Conservation (phyloP, 2,113 vertebrate genomes). For the Bettongia penicillata region DNA sequence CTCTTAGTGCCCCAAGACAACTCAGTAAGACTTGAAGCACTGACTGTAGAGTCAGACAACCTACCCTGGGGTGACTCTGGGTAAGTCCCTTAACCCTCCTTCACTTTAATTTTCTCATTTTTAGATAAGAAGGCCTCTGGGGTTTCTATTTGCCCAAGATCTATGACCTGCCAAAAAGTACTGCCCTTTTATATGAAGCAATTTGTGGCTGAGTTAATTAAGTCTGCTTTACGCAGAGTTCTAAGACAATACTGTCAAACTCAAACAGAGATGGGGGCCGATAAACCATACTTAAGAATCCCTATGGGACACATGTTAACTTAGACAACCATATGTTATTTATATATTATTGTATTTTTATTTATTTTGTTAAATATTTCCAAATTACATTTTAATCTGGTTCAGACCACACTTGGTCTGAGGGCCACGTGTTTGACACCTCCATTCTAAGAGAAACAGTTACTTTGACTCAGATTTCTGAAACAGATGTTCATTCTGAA, state of each 20-base stretch:
- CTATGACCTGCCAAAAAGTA: background rate
- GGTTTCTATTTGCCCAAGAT: background rate
- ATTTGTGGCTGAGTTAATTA: background rate
- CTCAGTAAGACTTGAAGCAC: background rate
- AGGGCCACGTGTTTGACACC: background rate
- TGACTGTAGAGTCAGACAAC: background rate
- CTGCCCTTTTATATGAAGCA: background rate
- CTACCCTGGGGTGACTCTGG: background rate
- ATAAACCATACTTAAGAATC: background rate
- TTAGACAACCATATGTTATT: background rate
- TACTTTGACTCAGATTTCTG: background rate
- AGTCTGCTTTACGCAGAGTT: background rate
- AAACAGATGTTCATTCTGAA: background rate
- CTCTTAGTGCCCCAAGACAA: background rate
- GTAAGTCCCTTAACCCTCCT: background rate
- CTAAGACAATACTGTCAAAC: background rate
- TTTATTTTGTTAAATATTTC: background rate
- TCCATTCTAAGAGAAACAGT: background rate
- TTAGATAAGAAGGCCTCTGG: background rate
- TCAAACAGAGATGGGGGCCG: background rate
- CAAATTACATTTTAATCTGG: background rate
- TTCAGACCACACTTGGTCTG: background rate
- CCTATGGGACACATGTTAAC: background rate
- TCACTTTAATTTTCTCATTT: background rate
- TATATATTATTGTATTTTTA: background rate